Evolutionary conservation across 1,140 invertebrate genomes (phyloP).

Genomic region (Pseudomyrmex cubaensis): DNA sequence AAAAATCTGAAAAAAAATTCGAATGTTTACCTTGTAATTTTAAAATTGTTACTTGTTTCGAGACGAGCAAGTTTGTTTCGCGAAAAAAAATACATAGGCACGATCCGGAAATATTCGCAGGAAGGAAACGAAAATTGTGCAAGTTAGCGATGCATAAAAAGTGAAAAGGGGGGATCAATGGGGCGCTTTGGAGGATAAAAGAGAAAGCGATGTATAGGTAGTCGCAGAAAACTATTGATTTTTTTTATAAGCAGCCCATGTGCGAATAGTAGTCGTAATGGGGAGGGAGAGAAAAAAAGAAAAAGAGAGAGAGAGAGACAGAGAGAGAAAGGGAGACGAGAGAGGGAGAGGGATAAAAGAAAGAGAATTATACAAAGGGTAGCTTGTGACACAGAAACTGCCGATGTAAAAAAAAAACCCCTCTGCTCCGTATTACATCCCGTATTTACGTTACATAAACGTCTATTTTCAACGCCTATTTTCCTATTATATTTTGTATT

Average conservation of each 20-base stretch:
- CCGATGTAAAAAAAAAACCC: slow-evolving; percentile 47
- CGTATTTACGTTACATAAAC: slow-evolving; percentile 39
- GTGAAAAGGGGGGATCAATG: not conserved
- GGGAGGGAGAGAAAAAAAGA: slow-evolving; percentile 18
- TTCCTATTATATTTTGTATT: not conserved
- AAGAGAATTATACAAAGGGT: slow-evolving; percentile 36
- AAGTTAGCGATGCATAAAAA: slow-evolving; percentile 19
- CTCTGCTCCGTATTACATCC: slow-evolving; percentile 1
- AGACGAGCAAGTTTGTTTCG: too few species aligned
- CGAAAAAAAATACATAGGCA: not conserved
- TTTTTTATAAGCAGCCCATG: slow-evolving; percentile 49
- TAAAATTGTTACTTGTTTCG: too few species aligned
- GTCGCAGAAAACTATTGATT: slow-evolving; percentile 51
- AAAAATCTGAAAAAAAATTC: too few species aligned
- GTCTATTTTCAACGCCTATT: not conserved
- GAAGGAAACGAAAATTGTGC: not conserved
- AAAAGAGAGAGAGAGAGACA: slow-evolving; percentile 32
- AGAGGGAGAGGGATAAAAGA: slow-evolving; percentile 18
- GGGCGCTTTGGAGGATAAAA: slow-evolving; percentile 44
- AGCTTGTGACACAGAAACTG: slow-evolving; percentile 44
- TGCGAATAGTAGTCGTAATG: slow-evolving; percentile 37
- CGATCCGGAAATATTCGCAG: slow-evolving; percentile 10
- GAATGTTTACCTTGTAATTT: too few species aligned
- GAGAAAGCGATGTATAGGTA: slow-evolving; percentile 30
- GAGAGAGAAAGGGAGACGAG: slow-evolving; percentile 19